These are phyloP conservation scores for Bovichtus diacanthus DNA, from an alignment of 2,797 vertebrate genomes.

Conservation along the genomic window DNA sequence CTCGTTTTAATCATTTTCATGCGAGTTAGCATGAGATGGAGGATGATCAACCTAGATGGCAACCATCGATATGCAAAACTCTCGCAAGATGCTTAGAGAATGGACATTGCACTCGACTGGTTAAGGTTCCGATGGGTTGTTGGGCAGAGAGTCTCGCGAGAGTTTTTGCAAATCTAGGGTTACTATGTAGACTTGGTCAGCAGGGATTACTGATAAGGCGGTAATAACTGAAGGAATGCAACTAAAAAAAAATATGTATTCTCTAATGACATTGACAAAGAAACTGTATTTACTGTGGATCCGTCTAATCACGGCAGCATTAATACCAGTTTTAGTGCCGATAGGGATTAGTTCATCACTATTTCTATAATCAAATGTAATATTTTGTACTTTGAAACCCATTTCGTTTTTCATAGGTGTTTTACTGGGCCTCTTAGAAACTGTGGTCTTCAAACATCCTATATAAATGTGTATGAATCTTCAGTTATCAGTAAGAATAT, in stretches of 20 bases:
- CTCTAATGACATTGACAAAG: no score
- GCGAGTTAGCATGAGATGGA: background rate
- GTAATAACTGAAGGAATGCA: background rate
- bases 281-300: no score
- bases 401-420: background rate
- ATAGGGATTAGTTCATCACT: background rate
- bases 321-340: no score
- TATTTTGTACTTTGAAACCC: background rate
- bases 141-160: no score
- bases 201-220: background rate
- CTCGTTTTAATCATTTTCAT: background rate
- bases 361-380: background rate
- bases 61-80: no score
- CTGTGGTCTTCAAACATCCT: background rate
- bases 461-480: background rate
- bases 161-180: no score
- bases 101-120: no score
- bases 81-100: no score
- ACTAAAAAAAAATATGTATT: background rate
- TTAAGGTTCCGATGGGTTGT: no score
- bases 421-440: background rate
- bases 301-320: background rate
- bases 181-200: no score
- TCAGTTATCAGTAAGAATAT: background rate
- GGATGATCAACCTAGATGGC: no score